Conservation (phyloP, 1,140 invertebrate genomes). For the Camponotus pennsylvanicus region DNA sequence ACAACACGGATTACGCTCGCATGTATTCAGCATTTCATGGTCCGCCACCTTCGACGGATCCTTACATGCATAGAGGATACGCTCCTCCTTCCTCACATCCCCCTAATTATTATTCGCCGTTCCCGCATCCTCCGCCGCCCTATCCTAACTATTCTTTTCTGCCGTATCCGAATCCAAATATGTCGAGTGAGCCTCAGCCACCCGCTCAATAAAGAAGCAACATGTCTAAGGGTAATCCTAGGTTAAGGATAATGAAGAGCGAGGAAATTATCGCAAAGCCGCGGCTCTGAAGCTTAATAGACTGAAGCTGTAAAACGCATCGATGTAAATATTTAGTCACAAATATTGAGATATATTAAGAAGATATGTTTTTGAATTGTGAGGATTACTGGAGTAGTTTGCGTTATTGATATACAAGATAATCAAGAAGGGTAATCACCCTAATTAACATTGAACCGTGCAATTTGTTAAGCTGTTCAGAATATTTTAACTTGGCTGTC, state of each 20-base stretch:
- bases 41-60: slow-evolving; percentile 83
- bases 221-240: slow-evolving; percentile 54
- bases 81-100: slow-evolving; percentile 82
- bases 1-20: slow-evolving; percentile 84
- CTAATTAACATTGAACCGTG: slow-evolving; percentile 73
- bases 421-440: slow-evolving; percentile 48
- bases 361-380: slow-evolving; percentile 53
- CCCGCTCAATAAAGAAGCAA: slow-evolving; percentile 79
- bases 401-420: slow-evolving; percentile 27
- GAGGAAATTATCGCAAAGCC: slow-evolving; percentile 61
- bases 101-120: slow-evolving; percentile 84
- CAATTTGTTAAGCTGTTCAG: slow-evolving; percentile 76
- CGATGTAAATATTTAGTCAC: slow-evolving; percentile 81
- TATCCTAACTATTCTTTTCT: slow-evolving; percentile 85
- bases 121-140: slow-evolving; percentile 84
- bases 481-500: slow-evolving; percentile 74
- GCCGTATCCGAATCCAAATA: slow-evolving; percentile 83
- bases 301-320: slow-evolving; percentile 82
- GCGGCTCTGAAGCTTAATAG: slow-evolving; percentile 78
- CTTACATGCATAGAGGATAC: slow-evolving; percentile 84
- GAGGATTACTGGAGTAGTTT: slow-evolving; percentile 55
- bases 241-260: slow-evolving; percentile 44
- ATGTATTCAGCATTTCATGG: slow-evolving; percentile 86
- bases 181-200: slow-evolving; percentile 83
- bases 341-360: slow-evolving; percentile 76